Evolutionary conservation across 2,888 invertebrate genomes (phyloP).

Genomic region (Drosophila fulvimacula): DNA sequence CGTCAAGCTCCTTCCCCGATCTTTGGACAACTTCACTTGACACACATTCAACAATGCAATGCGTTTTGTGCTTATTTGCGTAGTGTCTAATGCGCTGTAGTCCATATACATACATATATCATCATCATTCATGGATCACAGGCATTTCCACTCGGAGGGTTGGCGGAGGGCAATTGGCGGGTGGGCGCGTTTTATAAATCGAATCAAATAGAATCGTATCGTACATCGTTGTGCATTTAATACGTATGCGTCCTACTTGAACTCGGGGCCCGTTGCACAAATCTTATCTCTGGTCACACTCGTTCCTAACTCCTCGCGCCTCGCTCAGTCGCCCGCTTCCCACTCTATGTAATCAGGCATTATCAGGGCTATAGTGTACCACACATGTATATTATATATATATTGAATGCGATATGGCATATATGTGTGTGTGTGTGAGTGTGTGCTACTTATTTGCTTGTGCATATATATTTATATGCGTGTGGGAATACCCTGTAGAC

Average conservation of each 20-base stretch:
- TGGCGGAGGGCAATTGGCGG: constrained; percentile 14
- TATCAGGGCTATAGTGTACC: constrained; percentile 55
- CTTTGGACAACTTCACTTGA: constrained; percentile 26
- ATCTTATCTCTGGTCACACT: constrained; percentile 66
- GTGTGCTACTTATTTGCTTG: constrained; percentile 29
- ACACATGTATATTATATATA: constrained; percentile 2
- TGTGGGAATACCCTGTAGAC: constrained; percentile 11
- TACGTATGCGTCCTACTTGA: constrained; percentile 65
- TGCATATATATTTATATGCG: constrained; percentile 8
- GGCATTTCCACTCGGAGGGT: constrained; percentile 6
- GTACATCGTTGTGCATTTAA: constrained; percentile 33
- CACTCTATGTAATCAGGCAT: constrained; percentile 68
- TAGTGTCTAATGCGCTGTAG: constrained; percentile 17
- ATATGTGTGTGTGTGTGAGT: constrained; percentile 16
- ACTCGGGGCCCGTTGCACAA: constrained; percentile 72
- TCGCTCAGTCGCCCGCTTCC: constrained; percentile 24
- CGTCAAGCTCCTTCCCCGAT: neutral
- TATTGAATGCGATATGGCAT: constrained; percentile 21
- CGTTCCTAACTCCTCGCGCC: neutral
- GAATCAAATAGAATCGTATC: constrained; percentile 36
- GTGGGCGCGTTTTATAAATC: constrained; percentile 24
- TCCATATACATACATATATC: constrained; percentile 16
- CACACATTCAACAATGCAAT: constrained; percentile 25
- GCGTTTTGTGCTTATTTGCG: constrained; percentile 7
- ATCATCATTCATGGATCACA: constrained; percentile 26